phyloP scores from a whole-genome alignment of 53 echinoderm and acorn worm species.

The Mesocentrotus franciscanus region DNA sequence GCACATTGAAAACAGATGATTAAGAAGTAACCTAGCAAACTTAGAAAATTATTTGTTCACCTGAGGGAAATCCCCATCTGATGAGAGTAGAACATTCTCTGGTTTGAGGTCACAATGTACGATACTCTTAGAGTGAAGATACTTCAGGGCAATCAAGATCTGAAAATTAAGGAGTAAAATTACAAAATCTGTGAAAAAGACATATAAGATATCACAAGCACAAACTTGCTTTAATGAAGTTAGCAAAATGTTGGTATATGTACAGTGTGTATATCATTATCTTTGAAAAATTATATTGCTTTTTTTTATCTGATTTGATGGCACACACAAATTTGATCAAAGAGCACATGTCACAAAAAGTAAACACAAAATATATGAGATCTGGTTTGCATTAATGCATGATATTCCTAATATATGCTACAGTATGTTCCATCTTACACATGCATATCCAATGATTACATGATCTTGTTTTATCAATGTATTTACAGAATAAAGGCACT shows the following conservation, averaged over 20 bases:
- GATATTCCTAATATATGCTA: too few relatives aligned
- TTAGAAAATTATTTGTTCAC: slow-evolving; percentile 45
- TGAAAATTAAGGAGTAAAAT: slow-evolving; percentile 19
- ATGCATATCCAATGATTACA: not conserved
- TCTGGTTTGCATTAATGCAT: too few relatives aligned
- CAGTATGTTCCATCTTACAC: too few relatives aligned
- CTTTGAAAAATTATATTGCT: too few relatives aligned
- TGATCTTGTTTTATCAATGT: not conserved
- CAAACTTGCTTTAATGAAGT: too few relatives aligned
- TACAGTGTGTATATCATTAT: too few relatives aligned
- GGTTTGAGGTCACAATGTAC: slow-evolving; percentile 99
- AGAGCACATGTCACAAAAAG: too few relatives aligned
- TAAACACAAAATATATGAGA: too few relatives aligned
- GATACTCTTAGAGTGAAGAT: slow-evolving; percentile 95
- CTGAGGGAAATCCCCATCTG: slow-evolving; percentile 99
- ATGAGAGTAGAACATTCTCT: slow-evolving; percentile 97
- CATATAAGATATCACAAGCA: not conserved
- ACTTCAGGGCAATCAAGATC: slow-evolving; percentile 98
- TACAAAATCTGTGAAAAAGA: not conserved
- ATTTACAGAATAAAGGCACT: not conserved
- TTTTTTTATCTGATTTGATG: too few relatives aligned
- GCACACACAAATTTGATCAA: too few relatives aligned
- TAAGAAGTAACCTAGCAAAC: not conserved
- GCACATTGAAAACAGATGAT: not conserved
- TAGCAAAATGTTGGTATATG: too few relatives aligned